phyloP scores from a whole-genome alignment of 2,888 invertebrate species.

The Pelosia muscerda region DNA sequence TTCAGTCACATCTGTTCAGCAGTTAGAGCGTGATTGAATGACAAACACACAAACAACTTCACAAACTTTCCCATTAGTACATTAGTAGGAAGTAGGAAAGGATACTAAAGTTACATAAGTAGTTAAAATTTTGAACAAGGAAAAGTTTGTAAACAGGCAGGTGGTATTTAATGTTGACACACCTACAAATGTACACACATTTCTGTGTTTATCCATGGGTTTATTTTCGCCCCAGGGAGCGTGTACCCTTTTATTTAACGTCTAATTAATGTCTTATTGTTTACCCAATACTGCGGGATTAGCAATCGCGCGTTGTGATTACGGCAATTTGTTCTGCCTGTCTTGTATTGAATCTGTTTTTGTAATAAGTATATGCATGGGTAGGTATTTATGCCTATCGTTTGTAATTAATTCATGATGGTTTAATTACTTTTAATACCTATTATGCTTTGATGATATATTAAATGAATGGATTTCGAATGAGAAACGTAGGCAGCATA shows the following conservation, averaged over 20 bases:
- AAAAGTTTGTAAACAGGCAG: neutral
- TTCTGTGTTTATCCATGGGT: neutral
- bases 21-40: too few relatives aligned
- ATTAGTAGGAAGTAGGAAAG: too few relatives aligned
- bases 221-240: conserved; percentile 1
- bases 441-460: neutral
- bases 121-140: neutral
- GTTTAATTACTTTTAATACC: neutral
- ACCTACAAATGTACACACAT: conserved; percentile 5
- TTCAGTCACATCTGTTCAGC: too few relatives aligned
- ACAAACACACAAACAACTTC: too few relatives aligned
- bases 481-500: too few relatives aligned
- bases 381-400: neutral
- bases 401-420: neutral
- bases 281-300: conserved; percentile 21
- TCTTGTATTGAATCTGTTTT: conserved; percentile 11
- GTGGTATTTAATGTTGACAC: neutral
- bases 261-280: conserved; percentile 25
- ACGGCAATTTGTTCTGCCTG: conserved; percentile 20
- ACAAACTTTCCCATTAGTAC: too few relatives aligned
- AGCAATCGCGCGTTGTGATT: conserved; percentile 21
- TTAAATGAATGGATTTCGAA: neutral
- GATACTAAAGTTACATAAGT: neutral
- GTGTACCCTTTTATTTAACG: conserved; percentile 14
- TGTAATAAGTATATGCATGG: neutral